A percentile compares a stretch with the other conserved stretches of the same genome.
Evolutionary conservation across 35 echinoderm and acorn worm genomes (phyloP).

Genomic region (Lytechinus variegatus): DNA sequence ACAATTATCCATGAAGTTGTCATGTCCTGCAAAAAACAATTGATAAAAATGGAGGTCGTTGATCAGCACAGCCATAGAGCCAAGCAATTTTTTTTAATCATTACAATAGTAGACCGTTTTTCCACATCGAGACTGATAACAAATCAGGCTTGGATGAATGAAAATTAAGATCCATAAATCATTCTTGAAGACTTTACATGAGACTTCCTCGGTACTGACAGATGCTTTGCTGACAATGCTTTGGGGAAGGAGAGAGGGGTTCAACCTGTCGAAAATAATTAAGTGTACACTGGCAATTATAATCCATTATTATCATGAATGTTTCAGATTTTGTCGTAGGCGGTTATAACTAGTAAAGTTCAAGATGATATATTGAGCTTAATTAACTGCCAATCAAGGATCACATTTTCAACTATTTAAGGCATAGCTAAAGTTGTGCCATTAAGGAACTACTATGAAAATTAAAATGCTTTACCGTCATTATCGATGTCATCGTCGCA

Average conservation of each 20-base stretch:
- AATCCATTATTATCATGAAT: no score
- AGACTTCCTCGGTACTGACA: no score
- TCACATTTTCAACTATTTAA: neutral
- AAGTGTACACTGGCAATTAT: no score
- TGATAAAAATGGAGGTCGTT: neutral
- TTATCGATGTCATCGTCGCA: slow-evolving; percentile 96
- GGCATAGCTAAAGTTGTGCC: neutral
- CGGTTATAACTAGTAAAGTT: no score
- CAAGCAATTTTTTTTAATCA: neutral
- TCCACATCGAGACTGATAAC: neutral
- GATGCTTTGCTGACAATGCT: no score
- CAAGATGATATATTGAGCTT: no score
- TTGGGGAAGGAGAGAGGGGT: no score
- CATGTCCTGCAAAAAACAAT: neutral
- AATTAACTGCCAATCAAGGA: no score
- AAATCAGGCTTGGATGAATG: neutral
- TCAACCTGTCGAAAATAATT: no score
- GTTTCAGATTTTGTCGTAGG: no score
- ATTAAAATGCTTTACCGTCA: slow-evolving; percentile 71
- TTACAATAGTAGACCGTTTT: neutral
- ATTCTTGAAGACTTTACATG: no score
- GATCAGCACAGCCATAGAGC: neutral
- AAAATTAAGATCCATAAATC: neutral
- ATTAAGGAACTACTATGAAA: neutral
- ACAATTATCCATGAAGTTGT: slow-evolving; percentile 79